These are phyloP conservation scores for Pseudochaenichthys georgianus DNA, from an alignment of 2,797 vertebrate species.

Conservation along the genomic window DNA sequence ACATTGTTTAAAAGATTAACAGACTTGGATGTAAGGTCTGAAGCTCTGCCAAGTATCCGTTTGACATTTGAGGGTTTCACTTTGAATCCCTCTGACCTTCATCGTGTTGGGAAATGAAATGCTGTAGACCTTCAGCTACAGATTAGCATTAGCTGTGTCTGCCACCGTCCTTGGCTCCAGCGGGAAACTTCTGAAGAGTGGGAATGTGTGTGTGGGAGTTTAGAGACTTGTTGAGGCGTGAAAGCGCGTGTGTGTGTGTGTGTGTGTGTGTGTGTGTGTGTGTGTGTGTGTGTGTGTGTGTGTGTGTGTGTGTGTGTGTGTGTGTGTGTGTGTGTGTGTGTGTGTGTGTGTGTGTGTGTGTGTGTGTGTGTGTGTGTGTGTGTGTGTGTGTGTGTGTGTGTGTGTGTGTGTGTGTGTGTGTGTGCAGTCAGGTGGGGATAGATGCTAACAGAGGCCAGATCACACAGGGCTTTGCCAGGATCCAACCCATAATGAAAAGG, in stretches of 20 bases:
- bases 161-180: slow-evolving; percentile 62
- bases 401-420: slow-evolving; percentile 23
- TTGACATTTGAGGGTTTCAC: slow-evolving; percentile 74
- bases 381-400: too few relatives aligned
- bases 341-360: too few relatives aligned
- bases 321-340: slow-evolving; percentile 15
- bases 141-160: slow-evolving; percentile 80
- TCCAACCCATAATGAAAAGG: slow-evolving; percentile 70
- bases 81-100: slow-evolving; percentile 69
- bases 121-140: slow-evolving; percentile 64
- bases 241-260: too few relatives aligned
- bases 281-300: too few relatives aligned
- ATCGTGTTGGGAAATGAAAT: slow-evolving; percentile 55
- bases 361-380: slow-evolving; percentile 12
- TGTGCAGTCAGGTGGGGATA: slow-evolving; percentile 65
- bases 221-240: slow-evolving; percentile 6
- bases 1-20: background rate
- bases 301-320: slow-evolving; percentile 2
- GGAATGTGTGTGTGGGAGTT: slow-evolving; percentile 22
- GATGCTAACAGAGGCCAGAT: slow-evolving; percentile 55
- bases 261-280: too few relatives aligned
- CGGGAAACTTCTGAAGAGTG: slow-evolving; percentile 1
- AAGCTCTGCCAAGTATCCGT: slow-evolving; percentile 57
- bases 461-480: slow-evolving; percentile 73
- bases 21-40: slow-evolving; percentile 16